Evolutionary conservation across 2,797 vertebrate genomes (phyloP).

Genomic region (Sebastes alutus): DNA sequence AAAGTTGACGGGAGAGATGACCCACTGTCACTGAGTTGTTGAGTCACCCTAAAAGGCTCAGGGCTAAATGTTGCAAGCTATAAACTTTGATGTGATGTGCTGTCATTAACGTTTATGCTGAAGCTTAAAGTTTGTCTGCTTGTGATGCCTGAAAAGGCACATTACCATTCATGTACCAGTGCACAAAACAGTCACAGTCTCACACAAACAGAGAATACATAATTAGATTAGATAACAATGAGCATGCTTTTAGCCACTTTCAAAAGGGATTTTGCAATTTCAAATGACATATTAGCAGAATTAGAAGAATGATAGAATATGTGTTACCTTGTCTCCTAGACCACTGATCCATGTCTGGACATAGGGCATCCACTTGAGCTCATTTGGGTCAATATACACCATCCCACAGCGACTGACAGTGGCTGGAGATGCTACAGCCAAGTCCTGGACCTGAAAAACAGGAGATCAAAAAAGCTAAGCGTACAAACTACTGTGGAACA

Average conservation of each 20-base stretch:
- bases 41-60: conserved; percentile 17
- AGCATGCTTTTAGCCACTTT: background rate
- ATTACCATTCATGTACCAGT: background rate
- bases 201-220: background rate
- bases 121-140: conserved; percentile 1
- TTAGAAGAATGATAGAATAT: background rate
- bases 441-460: conserved; percentile 87
- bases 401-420: conserved; percentile 93
- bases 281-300: background rate
- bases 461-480: background rate
- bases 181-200: background rate
- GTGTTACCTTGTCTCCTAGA: conserved; percentile 78
- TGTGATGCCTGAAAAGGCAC: background rate
- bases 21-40: background rate
- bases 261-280: background rate
- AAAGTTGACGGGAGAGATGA: conserved; percentile 2
- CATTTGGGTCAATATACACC: conserved; percentile 90
- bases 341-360: conserved; percentile 87
- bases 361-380: conserved; percentile 91
- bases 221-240: background rate
- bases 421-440: conserved; percentile 90
- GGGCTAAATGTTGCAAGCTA: conserved; percentile 12
- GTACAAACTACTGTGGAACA: background rate
- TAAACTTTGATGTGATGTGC: conserved; percentile 19
- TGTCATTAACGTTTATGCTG: conserved; percentile 25